Conservation (phyloP, 2,113 vertebrate genomes). For the Monopterus albus region DNA sequence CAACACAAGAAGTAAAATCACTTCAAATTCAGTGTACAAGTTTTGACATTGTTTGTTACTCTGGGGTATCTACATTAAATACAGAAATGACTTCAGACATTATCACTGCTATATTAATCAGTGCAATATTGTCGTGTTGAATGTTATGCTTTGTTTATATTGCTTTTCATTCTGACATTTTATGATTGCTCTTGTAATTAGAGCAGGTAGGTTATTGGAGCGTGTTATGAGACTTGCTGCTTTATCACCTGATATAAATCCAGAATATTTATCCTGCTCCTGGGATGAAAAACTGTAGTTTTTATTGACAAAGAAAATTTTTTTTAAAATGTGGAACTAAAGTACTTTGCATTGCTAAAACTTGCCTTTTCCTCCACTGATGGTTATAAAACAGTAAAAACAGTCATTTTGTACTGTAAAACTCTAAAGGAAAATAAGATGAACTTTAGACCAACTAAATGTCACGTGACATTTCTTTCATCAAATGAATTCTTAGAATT, state of each 20-base stretch:
- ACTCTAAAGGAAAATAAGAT: background rate
- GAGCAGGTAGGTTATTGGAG: slow-evolving; percentile 82
- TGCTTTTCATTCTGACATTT: slow-evolving; percentile 79
- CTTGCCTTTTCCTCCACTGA: background rate
- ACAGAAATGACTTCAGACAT: slow-evolving; percentile 63
- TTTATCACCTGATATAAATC: slow-evolving; percentile 84
- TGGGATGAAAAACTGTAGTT: slow-evolving; percentile 72
- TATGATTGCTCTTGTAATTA: slow-evolving; percentile 84
- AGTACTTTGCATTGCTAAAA: slow-evolving; percentile 31
- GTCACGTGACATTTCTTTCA: slow-evolving; percentile 17
- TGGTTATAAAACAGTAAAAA: slow-evolving; percentile 3
- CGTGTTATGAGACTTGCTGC: slow-evolving; percentile 80
- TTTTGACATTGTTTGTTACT: slow-evolving; percentile 31
- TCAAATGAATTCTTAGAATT: slow-evolving; percentile 26
- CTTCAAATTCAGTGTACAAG: slow-evolving; percentile 21
- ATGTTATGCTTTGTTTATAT: slow-evolving; percentile 81
- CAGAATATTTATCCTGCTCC: slow-evolving; percentile 79
- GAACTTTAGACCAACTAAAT: slow-evolving; percentile 14
- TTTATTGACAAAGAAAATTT: slow-evolving; percentile 76
- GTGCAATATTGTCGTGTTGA: slow-evolving; percentile 69
- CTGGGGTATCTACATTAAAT: slow-evolving; percentile 49
- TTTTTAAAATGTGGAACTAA: slow-evolving; percentile 42
- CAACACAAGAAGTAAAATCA: slow-evolving; percentile 34
- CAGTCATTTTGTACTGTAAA: background rate
- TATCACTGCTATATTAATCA: slow-evolving; percentile 72